These are phyloP conservation scores for Sphaeramia orbicularis DNA, from an alignment of 2,797 vertebrate species.

Conservation along the genomic window DNA sequence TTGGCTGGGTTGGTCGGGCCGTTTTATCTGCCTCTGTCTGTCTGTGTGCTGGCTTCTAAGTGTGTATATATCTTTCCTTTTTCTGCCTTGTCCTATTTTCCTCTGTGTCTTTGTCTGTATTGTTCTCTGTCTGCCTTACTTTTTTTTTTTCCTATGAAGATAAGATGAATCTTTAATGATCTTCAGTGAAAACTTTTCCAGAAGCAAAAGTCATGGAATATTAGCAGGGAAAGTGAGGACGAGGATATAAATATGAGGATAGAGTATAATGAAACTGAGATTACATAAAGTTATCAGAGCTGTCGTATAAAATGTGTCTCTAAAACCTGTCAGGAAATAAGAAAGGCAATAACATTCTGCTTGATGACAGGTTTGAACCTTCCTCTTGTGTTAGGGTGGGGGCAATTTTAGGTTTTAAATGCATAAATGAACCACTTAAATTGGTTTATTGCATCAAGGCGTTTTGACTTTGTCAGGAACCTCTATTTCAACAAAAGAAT, in stretches of 20 bases:
- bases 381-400: no score
- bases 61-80: constrained; percentile 36
- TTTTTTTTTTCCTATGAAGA: constrained; percentile 48
- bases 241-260: constrained; percentile 48
- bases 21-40: constrained; percentile 60
- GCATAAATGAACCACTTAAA: no score
- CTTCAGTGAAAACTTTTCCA: constrained; percentile 61
- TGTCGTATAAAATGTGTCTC: constrained; percentile 25
- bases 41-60: constrained; percentile 46
- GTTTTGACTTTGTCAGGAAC: no score
- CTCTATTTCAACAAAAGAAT: no score
- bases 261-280: constrained; percentile 17
- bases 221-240: not conserved
- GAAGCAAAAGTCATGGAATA: constrained; percentile 39
- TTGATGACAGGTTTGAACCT: constrained; percentile 3
- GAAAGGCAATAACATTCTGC: constrained; percentile 1
- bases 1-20: constrained; percentile 25
- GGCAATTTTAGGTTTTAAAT: no score
- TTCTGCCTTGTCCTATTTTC: constrained; percentile 73
- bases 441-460: no score
- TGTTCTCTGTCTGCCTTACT: constrained; percentile 62
- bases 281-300: constrained; percentile 44
- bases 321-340: constrained; percentile 21
- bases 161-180: constrained; percentile 76
- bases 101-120: constrained; percentile 45